These are phyloP conservation scores for Brachynemurus nebulosus DNA, from an alignment of 2,888 invertebrate species.

Conservation along the genomic window DNA sequence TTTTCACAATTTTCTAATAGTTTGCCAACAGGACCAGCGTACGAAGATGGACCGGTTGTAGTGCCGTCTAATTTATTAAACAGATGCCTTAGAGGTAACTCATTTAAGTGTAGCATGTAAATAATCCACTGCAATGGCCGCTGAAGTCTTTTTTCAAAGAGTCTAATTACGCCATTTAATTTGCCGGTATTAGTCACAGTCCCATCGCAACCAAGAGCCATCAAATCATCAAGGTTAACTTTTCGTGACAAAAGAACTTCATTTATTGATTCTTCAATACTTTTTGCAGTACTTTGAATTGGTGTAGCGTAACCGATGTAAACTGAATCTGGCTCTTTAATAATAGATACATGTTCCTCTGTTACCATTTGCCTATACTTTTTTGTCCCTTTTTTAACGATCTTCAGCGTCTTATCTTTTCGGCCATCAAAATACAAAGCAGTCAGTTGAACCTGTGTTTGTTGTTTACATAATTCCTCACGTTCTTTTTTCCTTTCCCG, in stretches of 20 bases:
- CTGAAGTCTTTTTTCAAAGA: slow-evolving; percentile 15
- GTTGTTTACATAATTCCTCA: too few species aligned
- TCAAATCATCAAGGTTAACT: slow-evolving; percentile 7
- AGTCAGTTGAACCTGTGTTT: too few species aligned
- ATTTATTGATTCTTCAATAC: background rate
- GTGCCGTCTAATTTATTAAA: background rate
- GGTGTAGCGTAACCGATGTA: slow-evolving; percentile 6
- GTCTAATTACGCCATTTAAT: slow-evolving; percentile 17
- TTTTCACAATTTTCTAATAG: background rate
- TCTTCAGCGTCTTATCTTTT: background rate
- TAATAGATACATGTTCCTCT: background rate
- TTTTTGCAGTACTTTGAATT: background rate
- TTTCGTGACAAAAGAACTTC: background rate
- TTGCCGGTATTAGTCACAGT: slow-evolving; percentile 19
- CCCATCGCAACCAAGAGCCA: slow-evolving; percentile 19
- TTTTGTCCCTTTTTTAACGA: background rate
- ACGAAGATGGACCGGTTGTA: background rate
- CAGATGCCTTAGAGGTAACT: slow-evolving; percentile 10
- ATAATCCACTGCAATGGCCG: slow-evolving; percentile 19
- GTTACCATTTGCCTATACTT: background rate
- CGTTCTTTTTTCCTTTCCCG: too few species aligned
- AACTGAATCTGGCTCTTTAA: slow-evolving; percentile 1
- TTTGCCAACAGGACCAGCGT: background rate
- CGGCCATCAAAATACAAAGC: too few species aligned
- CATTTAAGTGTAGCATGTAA: slow-evolving; percentile 12